These are phyloP conservation scores for Stomorhina lunata DNA, from an alignment of 2,888 invertebrate species.

Conservation along the genomic window DNA sequence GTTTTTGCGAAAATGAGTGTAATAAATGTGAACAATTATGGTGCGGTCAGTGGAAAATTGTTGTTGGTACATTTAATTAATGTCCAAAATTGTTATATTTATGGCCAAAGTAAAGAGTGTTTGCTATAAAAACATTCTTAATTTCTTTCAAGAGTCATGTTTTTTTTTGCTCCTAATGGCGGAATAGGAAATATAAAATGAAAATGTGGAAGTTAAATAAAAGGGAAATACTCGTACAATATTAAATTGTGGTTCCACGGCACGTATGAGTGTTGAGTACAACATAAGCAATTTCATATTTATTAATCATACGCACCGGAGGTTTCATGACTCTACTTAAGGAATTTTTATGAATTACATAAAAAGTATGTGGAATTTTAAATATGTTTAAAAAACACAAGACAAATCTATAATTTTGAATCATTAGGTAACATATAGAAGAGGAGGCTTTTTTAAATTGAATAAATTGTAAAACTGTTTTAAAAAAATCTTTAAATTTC, in stretches of 20 bases:
- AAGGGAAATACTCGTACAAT: not conserved
- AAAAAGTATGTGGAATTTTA: too few relatives aligned
- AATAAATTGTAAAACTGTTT: too few relatives aligned
- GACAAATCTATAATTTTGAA: too few relatives aligned
- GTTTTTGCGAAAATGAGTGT: slow-evolving; percentile 34
- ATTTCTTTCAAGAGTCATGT: not conserved
- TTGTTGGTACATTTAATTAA: slow-evolving; percentile 62
- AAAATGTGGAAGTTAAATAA: not conserved
- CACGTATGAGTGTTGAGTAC: slow-evolving; percentile 3
- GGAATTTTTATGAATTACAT: too few relatives aligned
- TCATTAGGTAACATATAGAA: too few relatives aligned
- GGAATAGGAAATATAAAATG: not conserved
- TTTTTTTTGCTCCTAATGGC: not conserved
- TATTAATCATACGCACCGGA: slow-evolving; percentile 40
- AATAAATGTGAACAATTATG: slow-evolving; percentile 64
- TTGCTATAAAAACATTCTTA: slow-evolving; percentile 20
- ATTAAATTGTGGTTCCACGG: not conserved
- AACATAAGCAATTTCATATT: not conserved
- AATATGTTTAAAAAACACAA: too few relatives aligned
- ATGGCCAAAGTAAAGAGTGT: slow-evolving; percentile 20
- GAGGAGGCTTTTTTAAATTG: too few relatives aligned
- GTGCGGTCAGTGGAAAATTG: slow-evolving; percentile 62
- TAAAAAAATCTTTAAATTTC: too few relatives aligned
- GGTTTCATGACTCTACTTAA: too few relatives aligned
- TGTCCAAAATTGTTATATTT: slow-evolving; percentile 60